These are phyloP conservation scores for Picathartes gymnocephalus DNA, from an alignment of 2,113 vertebrate genomes.

Conservation along the genomic window DNA sequence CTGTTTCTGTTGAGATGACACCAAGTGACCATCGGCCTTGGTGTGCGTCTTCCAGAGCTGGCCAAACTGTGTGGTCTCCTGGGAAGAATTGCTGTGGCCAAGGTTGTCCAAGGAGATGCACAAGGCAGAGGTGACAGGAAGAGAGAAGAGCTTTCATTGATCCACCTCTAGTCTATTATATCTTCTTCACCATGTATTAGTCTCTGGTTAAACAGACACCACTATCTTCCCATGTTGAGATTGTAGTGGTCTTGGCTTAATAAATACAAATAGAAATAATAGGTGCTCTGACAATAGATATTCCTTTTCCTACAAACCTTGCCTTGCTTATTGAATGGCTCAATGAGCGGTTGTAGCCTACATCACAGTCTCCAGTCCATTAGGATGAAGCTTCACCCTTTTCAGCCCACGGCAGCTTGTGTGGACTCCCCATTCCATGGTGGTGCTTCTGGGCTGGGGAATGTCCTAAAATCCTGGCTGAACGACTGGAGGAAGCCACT, in stretches of 20 bases:
- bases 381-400: background rate
- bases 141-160: background rate
- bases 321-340: background rate
- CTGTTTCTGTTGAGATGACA: background rate
- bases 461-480: background rate
- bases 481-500: background rate
- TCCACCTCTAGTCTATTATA: background rate
- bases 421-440: background rate
- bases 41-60: background rate
- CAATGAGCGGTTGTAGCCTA: background rate
- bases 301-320: background rate
- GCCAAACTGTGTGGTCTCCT: background rate
- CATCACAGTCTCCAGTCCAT: background rate
- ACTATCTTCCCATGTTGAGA: slow-evolving; percentile 21
- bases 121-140: background rate
- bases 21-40: background rate
- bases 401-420: background rate
- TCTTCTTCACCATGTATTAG: slow-evolving; percentile 6
- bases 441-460: background rate
- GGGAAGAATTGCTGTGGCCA: background rate
- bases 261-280: slow-evolving; percentile 24
- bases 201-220: background rate
- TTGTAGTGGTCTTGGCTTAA: background rate
- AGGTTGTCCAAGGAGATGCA: background rate
- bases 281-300: background rate